These are phyloP conservation scores for Corythornis madagascariensis DNA, from an alignment of 2,113 vertebrate species.

Conservation along the genomic window DNA sequence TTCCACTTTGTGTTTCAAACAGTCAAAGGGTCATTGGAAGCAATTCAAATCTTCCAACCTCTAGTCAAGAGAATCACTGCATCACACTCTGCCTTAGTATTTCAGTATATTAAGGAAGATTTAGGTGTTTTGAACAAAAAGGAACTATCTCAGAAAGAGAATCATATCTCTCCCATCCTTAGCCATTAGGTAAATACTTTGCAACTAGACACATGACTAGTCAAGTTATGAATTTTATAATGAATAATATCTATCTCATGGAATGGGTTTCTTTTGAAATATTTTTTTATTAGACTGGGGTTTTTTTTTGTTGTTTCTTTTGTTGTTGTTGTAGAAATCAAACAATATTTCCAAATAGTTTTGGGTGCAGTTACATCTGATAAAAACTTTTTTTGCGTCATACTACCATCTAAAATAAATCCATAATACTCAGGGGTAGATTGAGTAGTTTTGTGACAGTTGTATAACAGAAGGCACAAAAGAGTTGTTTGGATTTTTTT, in stretches of 20 bases:
- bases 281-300: neutral
- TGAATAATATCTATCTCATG: no score
- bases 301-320: neutral
- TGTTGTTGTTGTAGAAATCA: neutral
- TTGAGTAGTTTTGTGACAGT: neutral
- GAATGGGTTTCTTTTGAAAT: neutral
- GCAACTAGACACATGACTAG: neutral
- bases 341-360: neutral
- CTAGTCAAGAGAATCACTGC: neutral
- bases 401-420: neutral
- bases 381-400: neutral
- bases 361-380: accelerated
- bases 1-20: neutral
- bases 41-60: neutral
- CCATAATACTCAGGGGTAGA: neutral
- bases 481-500: neutral
- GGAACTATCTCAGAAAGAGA: neutral
- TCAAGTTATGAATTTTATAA: neutral
- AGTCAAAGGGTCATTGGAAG: neutral
- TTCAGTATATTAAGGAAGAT: neutral
- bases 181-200: neutral
- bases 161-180: neutral
- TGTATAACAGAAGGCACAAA: neutral
- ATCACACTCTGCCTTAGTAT: neutral
- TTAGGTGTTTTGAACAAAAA: neutral